These are phyloP conservation scores for Lepidothrix coronata DNA, from an alignment of 2,113 vertebrate genomes.

Conservation along the genomic window DNA sequence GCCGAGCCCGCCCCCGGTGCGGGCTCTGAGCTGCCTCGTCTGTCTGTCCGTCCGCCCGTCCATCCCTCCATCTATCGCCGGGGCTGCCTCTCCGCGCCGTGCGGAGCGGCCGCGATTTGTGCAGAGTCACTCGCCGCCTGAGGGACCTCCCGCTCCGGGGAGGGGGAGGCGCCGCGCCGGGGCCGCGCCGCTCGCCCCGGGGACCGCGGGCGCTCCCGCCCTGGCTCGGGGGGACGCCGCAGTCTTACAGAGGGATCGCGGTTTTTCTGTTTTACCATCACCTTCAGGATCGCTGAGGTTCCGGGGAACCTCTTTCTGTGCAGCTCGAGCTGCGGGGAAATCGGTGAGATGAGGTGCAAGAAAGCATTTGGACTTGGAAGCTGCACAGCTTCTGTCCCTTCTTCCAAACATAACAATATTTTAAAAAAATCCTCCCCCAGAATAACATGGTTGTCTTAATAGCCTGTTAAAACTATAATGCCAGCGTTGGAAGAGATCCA, in stretches of 20 bases:
- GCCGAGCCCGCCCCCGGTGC: not conserved
- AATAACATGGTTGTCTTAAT: not conserved
- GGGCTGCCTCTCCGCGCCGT: not conserved
- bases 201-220: not conserved
- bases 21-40: not conserved
- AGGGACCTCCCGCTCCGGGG: slow-evolving; percentile 10
- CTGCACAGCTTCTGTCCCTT: not conserved
- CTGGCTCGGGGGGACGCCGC: not conserved
- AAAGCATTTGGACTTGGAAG: not conserved
- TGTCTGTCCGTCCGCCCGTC: not conserved
- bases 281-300: not conserved
- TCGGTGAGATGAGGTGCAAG: not conserved
- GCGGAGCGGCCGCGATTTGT: slow-evolving; percentile 39
- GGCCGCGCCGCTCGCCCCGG: not conserved
- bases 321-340: not conserved
- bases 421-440: not conserved
- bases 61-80: not conserved
- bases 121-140: slow-evolving; percentile 60
- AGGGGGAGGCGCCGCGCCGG: not conserved
- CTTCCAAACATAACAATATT: not conserved
- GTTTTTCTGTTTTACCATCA: not conserved
- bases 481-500: not conserved
- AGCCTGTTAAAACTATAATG: not conserved
- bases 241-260: not conserved
- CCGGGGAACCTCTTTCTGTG: not conserved